Evolutionary conservation across 2,888 invertebrate genomes (phyloP).

Genomic region (Myathropa florea): DNA sequence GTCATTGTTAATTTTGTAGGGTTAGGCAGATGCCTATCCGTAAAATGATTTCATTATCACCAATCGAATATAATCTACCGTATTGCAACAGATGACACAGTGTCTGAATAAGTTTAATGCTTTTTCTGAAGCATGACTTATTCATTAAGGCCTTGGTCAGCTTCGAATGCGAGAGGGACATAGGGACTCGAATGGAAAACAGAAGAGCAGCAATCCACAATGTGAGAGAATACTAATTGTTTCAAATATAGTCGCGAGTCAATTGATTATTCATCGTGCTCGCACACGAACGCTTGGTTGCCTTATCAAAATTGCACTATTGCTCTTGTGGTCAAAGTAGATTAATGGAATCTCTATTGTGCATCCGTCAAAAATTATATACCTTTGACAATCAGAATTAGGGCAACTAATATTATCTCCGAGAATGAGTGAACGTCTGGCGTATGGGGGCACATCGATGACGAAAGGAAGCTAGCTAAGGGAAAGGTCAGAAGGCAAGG

Average conservation of each 20-base stretch:
- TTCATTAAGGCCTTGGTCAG: slow-evolving; percentile 43
- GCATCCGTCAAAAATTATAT: slow-evolving; percentile 2
- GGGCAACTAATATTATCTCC: background rate
- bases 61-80: background rate
- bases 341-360: background rate
- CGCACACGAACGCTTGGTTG: background rate
- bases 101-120: slow-evolving; percentile 39
- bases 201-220: slow-evolving; percentile 5
- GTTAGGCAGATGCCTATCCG: too few relatives aligned
- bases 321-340: slow-evolving; percentile 23
- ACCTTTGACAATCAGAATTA: background rate
- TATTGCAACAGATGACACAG: slow-evolving; percentile 43
- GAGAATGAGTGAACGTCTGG: background rate
- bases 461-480: too few relatives aligned
- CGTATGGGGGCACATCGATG: too few relatives aligned
- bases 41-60: background rate
- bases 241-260: background rate
- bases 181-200: background rate
- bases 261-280: slow-evolving; percentile 32
- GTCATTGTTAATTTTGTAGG: slow-evolving; percentile 13
- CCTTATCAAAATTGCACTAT: slow-evolving; percentile 36
- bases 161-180: slow-evolving; percentile 19
- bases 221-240: slow-evolving; percentile 12
- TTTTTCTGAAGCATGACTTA: slow-evolving; percentile 32
- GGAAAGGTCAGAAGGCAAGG: too few relatives aligned